phyloP scores from a whole-genome alignment of 1,140 invertebrate species.

The Caerostris darwini region DNA sequence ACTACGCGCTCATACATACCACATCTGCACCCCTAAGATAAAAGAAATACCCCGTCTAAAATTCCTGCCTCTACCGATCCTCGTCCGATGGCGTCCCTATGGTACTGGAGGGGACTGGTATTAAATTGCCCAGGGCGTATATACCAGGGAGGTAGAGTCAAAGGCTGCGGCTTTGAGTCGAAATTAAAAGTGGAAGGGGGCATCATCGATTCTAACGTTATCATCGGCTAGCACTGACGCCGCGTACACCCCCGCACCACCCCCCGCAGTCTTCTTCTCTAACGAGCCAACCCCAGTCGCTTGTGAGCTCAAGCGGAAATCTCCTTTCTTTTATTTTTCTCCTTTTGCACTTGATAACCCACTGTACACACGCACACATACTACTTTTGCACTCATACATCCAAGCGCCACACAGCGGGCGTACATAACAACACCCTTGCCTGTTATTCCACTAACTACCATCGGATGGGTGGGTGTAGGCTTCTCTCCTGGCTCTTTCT shows the following conservation, averaged over 20 bases:
- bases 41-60: constrained; percentile 48
- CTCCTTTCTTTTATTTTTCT: constrained; percentile 52
- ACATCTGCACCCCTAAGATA: constrained; percentile 55
- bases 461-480: not conserved
- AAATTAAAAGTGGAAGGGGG: constrained; percentile 76
- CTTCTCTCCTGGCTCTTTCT: not conserved
- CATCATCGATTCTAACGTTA: constrained; percentile 74
- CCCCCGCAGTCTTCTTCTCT: constrained; percentile 1
- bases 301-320: constrained; percentile 64
- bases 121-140: constrained; percentile 67
- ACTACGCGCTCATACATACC: constrained; percentile 8
- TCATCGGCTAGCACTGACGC: constrained; percentile 71
- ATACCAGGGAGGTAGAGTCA: constrained; percentile 56
- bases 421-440: constrained; percentile 75
- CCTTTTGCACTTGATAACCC: constrained; percentile 64
- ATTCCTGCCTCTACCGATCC: constrained; percentile 52
- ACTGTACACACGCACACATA: constrained; percentile 34
- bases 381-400: constrained; percentile 48
- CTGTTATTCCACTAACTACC: constrained; percentile 76
- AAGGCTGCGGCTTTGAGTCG: constrained; percentile 72
- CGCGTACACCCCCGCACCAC: not conserved
- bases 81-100: constrained; percentile 24
- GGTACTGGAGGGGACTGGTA: constrained; percentile 59
- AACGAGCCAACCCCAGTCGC: constrained; percentile 73
- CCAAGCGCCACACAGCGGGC: constrained; percentile 38